Base-by-base conservation (phyloP, 2,888 invertebrate genomes). In the Nomada hirtipes region DNA sequence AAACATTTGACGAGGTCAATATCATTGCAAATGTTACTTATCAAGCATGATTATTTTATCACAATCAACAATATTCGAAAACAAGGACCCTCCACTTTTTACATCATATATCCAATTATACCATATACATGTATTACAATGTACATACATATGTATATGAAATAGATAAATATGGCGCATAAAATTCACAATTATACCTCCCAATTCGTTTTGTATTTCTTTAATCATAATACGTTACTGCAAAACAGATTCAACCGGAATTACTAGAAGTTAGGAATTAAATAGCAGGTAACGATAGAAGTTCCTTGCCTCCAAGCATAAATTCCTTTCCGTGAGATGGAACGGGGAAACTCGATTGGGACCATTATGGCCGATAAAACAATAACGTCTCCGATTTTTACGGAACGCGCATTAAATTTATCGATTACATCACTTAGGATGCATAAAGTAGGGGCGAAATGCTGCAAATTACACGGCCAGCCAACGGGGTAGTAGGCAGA, bases 391-490 rank as follows among this genome's bases (percentile, higher is more conserved):
- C 53, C 63, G 65, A 73, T 80, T 76, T 85, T 83, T 72, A 72
- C 76, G 72, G 61, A 59, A 26, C 50, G 55, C 55, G 59, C 74
- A 75, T 78, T 83, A 81, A 86, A 79, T 83, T 83, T 83, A 57
- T 44, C 67, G 82, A 83, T 85, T 83, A 79, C 82, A 78, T 84
- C 79, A 70, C 69, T 79, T 79, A 82, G 55, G 63, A 59, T 44
- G 76, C 79, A 69, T 79, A 79, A 86, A 83, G 79, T 79, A 20
- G 76, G 79, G 36, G 55, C 36, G 57, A 65, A 75, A 75, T 65
- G 80, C 65, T 76, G 82, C 68, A 83, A 87, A 86, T 87, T 87
- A 85, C 86, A 68, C 64, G 60, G 73, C 60, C 71, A 47, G 69
- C 73, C 74, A 65, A 57, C 36, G 20, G 60, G 20, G 29, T 29